Evolutionary conservation across 1,140 invertebrate species (phyloP), one percentile per base, ranked within the genome.

Genomic region (Euglossa dilemma): DNA sequence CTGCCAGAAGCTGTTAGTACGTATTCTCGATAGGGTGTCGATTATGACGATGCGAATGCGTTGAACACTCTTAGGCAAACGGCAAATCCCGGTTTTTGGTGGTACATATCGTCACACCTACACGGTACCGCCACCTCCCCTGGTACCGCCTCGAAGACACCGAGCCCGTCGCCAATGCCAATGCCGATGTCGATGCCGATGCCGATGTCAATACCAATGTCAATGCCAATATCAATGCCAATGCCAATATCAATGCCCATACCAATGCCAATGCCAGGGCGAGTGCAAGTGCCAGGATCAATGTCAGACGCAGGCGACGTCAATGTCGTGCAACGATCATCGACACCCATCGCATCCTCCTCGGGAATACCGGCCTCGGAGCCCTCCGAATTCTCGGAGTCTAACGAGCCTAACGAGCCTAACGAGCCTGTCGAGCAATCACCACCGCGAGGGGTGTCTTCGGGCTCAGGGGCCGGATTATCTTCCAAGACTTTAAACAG

Each of bases 71-170:
- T 78, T 93, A 94, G 93, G 93, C 93, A 94, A 88, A 91, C 94
- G 90, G 86, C 91, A 86, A 93, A 91, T 80, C 91, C 93, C 89
- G 90, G 93, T 91, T 93, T 94, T 90, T 94, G 94, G 93, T 94
- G 92, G 92, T 94, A 94, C 93, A 92, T 94, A 93, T 94, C 93
- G 88, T 91, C 93, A 88, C 92, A 94, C 89, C 91, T 93, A 87
- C 92, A 93, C 91, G 91, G 92, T 90, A 84, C 90, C 90, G 69
- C 88, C 88, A 90, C 91, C 89, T 84, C 93, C 92, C 83, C 91
- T 93, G 90, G 92, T 90, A 57, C 93, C 92, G 66, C 92, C 93
- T 82, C 92, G 93, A 93, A 92, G 90, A 92, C 93, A 92, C 90
- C 92, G 93, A 87, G 82, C 89, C 90, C 92, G 90, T 91, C 92